Percentiles rank a stretch among this genome's conserved stretches.
phyloP scores from a whole-genome alignment of 1,140 invertebrate genomes.

The Brachionus koreanus region DNA sequence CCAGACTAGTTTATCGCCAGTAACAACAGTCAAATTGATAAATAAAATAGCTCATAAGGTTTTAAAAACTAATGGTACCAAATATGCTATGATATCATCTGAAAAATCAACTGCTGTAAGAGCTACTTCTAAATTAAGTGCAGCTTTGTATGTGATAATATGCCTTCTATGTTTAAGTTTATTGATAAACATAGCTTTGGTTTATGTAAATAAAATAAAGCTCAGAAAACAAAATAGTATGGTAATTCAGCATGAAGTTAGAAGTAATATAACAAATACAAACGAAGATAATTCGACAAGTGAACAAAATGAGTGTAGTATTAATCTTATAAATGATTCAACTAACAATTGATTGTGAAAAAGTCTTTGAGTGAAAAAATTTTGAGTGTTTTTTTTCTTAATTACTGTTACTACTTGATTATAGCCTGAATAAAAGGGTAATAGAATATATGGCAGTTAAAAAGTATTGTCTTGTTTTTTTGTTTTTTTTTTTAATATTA shows the following conservation, averaged over 20 bases:
- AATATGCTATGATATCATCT: not conserved
- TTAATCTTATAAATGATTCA: not conserved
- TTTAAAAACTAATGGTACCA: not conserved
- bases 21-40: not conserved
- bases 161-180: constrained; percentile 34
- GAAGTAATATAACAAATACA: not conserved
- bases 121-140: not conserved
- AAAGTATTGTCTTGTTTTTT: not conserved
- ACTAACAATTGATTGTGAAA: not conserved
- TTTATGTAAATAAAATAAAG: constrained; percentile 30
- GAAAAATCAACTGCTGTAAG: not conserved
- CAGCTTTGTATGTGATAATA: constrained; percentile 31
- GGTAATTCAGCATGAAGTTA: constrained; percentile 10
- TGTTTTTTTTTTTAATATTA: not conserved
- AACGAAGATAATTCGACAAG: not conserved
- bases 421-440: not conserved
- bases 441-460: not conserved
- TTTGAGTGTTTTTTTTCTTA: not conserved
- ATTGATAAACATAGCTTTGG: constrained; percentile 21
- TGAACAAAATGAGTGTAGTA: constrained; percentile 5
- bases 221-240: not conserved
- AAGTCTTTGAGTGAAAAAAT: not conserved
- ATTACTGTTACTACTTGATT: not conserved
- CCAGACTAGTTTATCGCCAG: not conserved
- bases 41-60: constrained; percentile 19